phyloP scores from a whole-genome alignment of 1,140 invertebrate genomes.

The Gryon sp. region DNA sequence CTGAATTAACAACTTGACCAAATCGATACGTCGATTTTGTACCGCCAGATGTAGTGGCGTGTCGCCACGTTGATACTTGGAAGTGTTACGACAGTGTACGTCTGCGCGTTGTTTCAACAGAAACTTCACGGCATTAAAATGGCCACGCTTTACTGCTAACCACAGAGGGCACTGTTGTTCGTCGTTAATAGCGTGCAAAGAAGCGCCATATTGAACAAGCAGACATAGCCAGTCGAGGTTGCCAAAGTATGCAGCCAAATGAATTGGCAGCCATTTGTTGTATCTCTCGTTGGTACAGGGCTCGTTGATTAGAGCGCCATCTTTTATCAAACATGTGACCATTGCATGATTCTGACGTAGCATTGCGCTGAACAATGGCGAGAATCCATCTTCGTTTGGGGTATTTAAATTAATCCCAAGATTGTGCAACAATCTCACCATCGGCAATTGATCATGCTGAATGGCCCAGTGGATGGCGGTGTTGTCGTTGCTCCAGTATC shows the following conservation, averaged over 20 bases:
- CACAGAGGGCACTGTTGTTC: conserved; percentile 32
- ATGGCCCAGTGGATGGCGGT: conserved; percentile 36
- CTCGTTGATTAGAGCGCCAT: conserved; percentile 17
- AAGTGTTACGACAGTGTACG: conserved; percentile 36
- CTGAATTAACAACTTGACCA: conserved; percentile 36
- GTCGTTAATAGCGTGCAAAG: conserved; percentile 15
- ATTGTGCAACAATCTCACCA: conserved; percentile 9
- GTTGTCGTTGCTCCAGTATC: conserved; percentile 17
- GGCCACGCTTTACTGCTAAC: conserved; percentile 46
- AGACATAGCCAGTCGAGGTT: conserved; percentile 25
- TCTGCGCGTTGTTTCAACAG: conserved; percentile 35
- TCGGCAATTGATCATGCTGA: conserved; percentile 1
- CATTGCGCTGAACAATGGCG: conserved; percentile 38
- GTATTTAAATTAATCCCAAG: conserved; percentile 3
- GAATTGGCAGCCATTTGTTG: conserved; percentile 39
- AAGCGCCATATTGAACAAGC: conserved; percentile 33
- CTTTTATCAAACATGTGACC: not conserved
- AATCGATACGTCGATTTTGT: conserved; percentile 24
- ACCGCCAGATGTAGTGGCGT: conserved; percentile 42
- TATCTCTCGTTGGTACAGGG: not conserved
- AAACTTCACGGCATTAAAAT: conserved; percentile 16
- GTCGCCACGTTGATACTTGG: conserved; percentile 15
- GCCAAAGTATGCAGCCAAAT: conserved; percentile 31
- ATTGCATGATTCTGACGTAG: conserved; percentile 3
- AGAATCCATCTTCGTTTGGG: conserved; percentile 16